Evolutionary conservation across 2,888 invertebrate genomes (phyloP).

Genomic region (Machimus rusticus): DNA sequence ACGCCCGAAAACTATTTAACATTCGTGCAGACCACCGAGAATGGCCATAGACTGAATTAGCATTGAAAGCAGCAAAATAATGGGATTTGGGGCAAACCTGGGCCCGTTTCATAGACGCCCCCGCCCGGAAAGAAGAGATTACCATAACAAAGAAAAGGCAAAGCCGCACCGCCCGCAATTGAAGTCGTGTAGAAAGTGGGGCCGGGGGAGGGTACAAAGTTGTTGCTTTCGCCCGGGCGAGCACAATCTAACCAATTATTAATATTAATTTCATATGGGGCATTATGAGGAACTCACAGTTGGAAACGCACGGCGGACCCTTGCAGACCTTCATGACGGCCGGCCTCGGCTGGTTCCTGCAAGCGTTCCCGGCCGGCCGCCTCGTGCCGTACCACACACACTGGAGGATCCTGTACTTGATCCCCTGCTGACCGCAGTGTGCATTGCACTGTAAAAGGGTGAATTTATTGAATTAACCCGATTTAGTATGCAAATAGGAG

Average conservation of each 20-base stretch:
- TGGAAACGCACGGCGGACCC: slow-evolving; percentile 70
- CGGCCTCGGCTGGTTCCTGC: slow-evolving; percentile 79
- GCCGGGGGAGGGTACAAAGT: neutral
- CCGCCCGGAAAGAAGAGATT: neutral
- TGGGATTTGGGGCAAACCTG: neutral
- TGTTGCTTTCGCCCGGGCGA: neutral
- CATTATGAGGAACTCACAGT: slow-evolving; percentile 61
- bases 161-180: neutral
- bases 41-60: neutral
- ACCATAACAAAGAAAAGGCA: neutral
- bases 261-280: neutral
- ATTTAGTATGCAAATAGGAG: slow-evolving; percentile 27
- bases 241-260: neutral
- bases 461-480: slow-evolving; percentile 41
- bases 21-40: neutral
- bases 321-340: slow-evolving; percentile 80
- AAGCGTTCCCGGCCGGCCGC: slow-evolving; percentile 85
- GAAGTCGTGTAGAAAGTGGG: neutral
- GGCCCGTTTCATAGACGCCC: neutral
- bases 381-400: slow-evolving; percentile 92
- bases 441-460: slow-evolving; percentile 77
- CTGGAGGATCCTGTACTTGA: slow-evolving; percentile 86
- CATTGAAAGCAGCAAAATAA: neutral
- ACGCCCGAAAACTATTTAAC: neutral
- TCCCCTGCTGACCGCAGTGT: slow-evolving; percentile 81